Percentiles rank a stretch among this genome's conserved stretches.
Conservation (phyloP, 2,113 vertebrate genomes). For the Carassius gibelio region DNA sequence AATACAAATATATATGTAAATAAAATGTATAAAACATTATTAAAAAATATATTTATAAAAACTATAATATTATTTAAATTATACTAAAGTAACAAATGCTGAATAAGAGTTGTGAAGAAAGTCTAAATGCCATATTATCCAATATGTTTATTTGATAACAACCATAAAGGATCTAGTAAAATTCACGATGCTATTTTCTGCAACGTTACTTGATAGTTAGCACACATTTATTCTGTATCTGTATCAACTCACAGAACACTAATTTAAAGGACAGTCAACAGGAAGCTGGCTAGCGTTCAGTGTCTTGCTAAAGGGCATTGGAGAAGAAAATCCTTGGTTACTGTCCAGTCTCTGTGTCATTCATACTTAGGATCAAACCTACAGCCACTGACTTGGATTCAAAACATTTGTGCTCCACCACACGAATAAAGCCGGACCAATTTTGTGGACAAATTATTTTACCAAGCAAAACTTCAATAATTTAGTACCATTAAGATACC, state of each 20-base stretch:
- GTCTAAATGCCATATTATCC: background rate
- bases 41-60: background rate
- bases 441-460: background rate
- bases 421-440: background rate
- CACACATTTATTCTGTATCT: background rate
- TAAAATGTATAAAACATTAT: background rate
- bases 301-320: background rate
- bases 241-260: background rate
- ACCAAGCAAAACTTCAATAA: background rate
- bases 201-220: background rate
- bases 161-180: background rate
- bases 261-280: constrained; percentile 23
- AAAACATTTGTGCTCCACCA: background rate
- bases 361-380: background rate
- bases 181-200: background rate
- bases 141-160: background rate
- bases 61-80: background rate
- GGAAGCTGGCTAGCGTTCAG: background rate
- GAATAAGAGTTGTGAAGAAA: background rate
- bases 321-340: background rate
- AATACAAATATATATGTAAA: background rate
- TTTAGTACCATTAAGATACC: background rate
- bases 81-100: background rate
- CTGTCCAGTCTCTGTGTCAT: background rate
- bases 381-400: background rate